These are phyloP conservation scores for Drepana arcuata DNA, from an alignment of 1,140 invertebrate species.

Conservation along the genomic window DNA sequence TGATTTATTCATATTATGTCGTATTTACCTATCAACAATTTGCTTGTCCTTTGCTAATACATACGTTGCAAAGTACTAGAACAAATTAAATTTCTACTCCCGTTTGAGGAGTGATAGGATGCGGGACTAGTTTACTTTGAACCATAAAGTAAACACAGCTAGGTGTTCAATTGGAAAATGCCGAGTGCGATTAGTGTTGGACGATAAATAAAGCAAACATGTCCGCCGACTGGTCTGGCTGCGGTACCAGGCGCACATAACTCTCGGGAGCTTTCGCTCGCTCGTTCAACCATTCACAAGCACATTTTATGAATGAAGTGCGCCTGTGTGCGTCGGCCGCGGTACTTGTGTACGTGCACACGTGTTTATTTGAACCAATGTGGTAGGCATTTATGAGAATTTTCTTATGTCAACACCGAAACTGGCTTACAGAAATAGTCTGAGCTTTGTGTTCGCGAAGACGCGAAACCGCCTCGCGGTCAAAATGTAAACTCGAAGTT, in stretches of 20 bases:
- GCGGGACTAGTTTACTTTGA: no score
- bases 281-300: constrained; percentile 38
- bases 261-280: constrained; percentile 43
- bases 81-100: no score
- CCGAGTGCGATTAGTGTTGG: constrained; percentile 21
- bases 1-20: no score
- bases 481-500: no score
- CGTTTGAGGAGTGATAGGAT: no score
- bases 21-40: no score
- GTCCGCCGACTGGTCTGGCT: constrained; percentile 48
- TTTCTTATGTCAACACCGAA: constrained; percentile 64
- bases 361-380: constrained; percentile 55
- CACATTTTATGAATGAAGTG: constrained; percentile 44
- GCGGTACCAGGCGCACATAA: constrained; percentile 54
- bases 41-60: no score
- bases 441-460: constrained; percentile 56
- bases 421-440: constrained; percentile 57
- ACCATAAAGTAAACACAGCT: no score
- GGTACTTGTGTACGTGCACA: constrained; percentile 31
- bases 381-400: constrained; percentile 64
- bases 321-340: constrained; percentile 31
- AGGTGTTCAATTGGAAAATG: no score
- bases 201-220: constrained; percentile 50
- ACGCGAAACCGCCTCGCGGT: no score
- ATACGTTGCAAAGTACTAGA: no score